Base-by-base conservation (phyloP, 2,888 invertebrate genomes). In the Tridacna crocea region DNA sequence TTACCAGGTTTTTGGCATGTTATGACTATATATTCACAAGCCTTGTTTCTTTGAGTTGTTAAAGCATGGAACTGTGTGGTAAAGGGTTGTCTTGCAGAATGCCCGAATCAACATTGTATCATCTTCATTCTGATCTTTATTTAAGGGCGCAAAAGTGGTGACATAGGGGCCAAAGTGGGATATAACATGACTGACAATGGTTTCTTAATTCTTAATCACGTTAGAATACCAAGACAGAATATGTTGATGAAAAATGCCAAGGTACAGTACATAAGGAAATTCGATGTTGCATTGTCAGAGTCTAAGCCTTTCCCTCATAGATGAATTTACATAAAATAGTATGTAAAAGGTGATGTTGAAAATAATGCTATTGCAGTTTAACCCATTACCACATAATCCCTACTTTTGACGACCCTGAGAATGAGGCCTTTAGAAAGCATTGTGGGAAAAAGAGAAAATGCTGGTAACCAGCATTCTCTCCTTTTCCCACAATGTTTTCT, bases 181-280 rank as follows among this genome's bases (percentile, higher is more conserved):
- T 97, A 98, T 97, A 97, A 98, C 92, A 96, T 96, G 0, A 96
- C 97, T 36, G 99, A 99, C 94, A 99, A 99, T 94, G 99, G 99
- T 0, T 99, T 97, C 95, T 95, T 99, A 63, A 97, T 97, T 0
- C 97, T 99, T 87, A 96, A 98, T 79, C 96, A 97, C 89, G 97
- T 98, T 15, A 96, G 98, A 89, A 97, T 99, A 94, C 98, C 99
- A 0, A 95, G 98, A 75, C 96, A 96, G 17, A 95, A 98, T 86
- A 97, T 99, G 98, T 95, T 99, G 27, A 83, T 83, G 80, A 77
- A 68, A 60, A 83, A 83, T 74, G 79, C 79, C n/a, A 68, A 72
- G 76, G 82, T 83, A 83, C 55, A 47, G 46, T 48, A 24, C 61
- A 61, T 10, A 24, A 61, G 36, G 8, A 36, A 36, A 36, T 36